Conservation (phyloP, 2,888 invertebrate species). For the Eugnorisma glareosa region DNA sequence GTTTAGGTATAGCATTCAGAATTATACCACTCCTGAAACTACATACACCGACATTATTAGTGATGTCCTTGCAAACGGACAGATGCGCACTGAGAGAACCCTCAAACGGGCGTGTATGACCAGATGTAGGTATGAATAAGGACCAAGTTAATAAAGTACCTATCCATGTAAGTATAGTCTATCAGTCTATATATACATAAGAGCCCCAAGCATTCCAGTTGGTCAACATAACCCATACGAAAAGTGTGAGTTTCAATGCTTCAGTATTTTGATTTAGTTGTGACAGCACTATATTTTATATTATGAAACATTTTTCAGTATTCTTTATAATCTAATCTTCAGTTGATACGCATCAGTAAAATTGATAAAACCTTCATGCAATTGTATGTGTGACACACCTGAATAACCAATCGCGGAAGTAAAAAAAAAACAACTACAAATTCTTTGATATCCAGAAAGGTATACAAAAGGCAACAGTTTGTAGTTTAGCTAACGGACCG, state of each 20-base stretch:
- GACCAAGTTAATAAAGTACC: neutral
- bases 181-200: neutral
- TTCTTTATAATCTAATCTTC: conserved; percentile 35
- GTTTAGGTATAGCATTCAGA: conserved; percentile 6
- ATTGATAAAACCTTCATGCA: conserved; percentile 33
- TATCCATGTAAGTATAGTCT: neutral
- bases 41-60: too few relatives aligned
- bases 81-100: neutral
- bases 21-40: neutral
- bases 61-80: neutral
- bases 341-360: conserved; percentile 24
- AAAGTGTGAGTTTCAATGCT: neutral
- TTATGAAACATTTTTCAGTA: conserved; percentile 2
- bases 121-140: neutral
- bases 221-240: neutral
- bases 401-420: conserved; percentile 27
- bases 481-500: conserved; percentile 38
- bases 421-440: conserved; percentile 19
- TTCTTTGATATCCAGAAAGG: conserved; percentile 43
- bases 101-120: too few relatives aligned
- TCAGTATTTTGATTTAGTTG: conserved; percentile 3
- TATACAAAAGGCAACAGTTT: conserved; percentile 16
- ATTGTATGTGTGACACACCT: conserved; percentile 29
- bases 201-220: neutral
- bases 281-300: conserved; percentile 8